Conservation (phyloP, 2,888 invertebrate genomes). For the Leptinotarsa juncta region DNA sequence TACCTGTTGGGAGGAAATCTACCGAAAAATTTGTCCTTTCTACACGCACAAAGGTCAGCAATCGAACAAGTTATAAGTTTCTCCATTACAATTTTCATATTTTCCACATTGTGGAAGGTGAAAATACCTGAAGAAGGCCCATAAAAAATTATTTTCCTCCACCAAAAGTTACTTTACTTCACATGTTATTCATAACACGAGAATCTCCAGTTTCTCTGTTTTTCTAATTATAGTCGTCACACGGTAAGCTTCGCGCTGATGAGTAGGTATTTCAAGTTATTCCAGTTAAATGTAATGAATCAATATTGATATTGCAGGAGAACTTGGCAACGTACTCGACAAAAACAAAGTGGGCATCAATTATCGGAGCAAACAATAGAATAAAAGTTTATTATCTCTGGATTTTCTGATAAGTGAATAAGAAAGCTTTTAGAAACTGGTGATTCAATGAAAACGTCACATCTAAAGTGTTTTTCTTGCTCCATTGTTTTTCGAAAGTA, state of each 20-base stretch:
- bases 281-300: not conserved
- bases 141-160: too few species aligned
- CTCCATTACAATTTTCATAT: too few species aligned
- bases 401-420: not conserved
- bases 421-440: not conserved
- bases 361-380: not conserved
- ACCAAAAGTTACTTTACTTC: too few species aligned
- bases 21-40: too few species aligned
- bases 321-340: not conserved
- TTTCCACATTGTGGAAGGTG: too few species aligned
- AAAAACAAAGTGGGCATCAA: constrained; percentile 1
- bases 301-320: not conserved
- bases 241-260: too few species aligned
- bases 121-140: too few species aligned
- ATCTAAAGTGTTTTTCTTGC: not conserved
- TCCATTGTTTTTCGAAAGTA: too few species aligned
- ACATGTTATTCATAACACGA: too few species aligned
- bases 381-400: constrained; percentile 2
- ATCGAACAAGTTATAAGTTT: too few species aligned
- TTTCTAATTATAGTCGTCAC: not conserved
- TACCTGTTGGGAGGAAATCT: too few species aligned
- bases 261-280: not conserved
- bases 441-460: not conserved
- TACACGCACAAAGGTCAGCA: too few species aligned
- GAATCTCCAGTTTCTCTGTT: not conserved